phyloP scores from a whole-genome alignment of 2,888 invertebrate species.

The Lumbricus terrestris region DNA sequence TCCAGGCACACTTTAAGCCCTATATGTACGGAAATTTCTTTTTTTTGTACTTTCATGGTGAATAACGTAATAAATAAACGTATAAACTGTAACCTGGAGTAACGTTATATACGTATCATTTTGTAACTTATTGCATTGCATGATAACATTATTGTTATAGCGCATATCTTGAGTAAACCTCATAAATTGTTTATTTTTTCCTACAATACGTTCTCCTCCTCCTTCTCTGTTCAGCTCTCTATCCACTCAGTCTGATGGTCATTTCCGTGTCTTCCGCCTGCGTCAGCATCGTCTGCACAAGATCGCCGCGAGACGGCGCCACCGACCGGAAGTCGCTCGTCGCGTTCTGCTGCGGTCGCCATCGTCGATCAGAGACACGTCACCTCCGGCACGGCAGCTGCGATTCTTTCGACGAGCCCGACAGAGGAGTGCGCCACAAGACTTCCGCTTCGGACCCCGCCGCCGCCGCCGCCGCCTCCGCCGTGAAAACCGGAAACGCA shows the following conservation, averaged over 20 bases:
- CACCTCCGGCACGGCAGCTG: background rate
- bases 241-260: conserved; percentile 16
- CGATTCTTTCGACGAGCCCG: background rate
- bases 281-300: conserved; percentile 13
- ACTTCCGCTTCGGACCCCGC: background rate
- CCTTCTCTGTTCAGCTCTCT: background rate
- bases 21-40: no score
- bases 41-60: no score
- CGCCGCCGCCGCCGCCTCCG: no score
- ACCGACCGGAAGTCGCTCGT: background rate
- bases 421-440: background rate
- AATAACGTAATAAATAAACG: no score
- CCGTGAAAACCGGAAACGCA: background rate
- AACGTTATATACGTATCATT: no score
- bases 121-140: no score
- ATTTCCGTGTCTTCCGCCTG: conserved; percentile 21
- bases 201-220: background rate
- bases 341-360: background rate
- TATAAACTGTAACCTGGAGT: no score
- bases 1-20: no score
- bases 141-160: no score
- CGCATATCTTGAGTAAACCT: no score
- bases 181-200: background rate
- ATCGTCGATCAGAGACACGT: background rate
- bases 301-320: background rate